These are phyloP conservation scores for Gryllus bimaculatus DNA, from an alignment of 1,140 invertebrate species.

Conservation along the genomic window DNA sequence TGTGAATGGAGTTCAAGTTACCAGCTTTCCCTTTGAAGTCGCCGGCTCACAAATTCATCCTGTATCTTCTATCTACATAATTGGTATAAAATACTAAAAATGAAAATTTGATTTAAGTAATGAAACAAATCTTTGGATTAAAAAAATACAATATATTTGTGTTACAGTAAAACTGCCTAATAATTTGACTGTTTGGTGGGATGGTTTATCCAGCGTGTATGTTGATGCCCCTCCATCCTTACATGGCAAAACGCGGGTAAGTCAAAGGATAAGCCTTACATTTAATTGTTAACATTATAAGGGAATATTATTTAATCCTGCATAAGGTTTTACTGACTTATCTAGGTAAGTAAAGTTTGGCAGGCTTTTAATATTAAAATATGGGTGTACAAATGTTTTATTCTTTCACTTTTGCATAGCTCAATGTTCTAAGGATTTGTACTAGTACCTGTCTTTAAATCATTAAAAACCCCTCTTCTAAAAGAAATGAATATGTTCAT, in stretches of 20 bases:
- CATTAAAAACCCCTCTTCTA: too few species aligned
- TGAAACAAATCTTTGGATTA: too few species aligned
- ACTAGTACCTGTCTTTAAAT: too few species aligned
- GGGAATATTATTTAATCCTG: background rate
- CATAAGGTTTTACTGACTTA: background rate
- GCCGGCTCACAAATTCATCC: slow-evolving; percentile 49
- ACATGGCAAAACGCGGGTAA: slow-evolving; percentile 41
- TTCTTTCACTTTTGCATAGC: too few species aligned
- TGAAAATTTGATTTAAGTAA: too few species aligned
- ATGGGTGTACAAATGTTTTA: too few species aligned
- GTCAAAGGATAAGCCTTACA: background rate
- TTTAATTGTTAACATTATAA: too few species aligned
- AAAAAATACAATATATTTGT: too few species aligned
- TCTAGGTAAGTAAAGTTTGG: too few species aligned
- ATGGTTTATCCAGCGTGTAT: slow-evolving; percentile 67
- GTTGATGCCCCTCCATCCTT: slow-evolving; percentile 67
- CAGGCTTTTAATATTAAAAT: too few species aligned
- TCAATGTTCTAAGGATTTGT: too few species aligned
- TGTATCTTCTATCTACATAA: slow-evolving; percentile 65
- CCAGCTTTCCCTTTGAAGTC: slow-evolving; percentile 50
- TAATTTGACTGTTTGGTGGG: slow-evolving; percentile 74
- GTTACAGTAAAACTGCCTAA: slow-evolving; percentile 60
- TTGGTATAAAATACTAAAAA: slow-evolving; percentile 36
- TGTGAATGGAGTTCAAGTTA: slow-evolving; percentile 60
- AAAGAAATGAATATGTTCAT: too few species aligned